Percentiles rank a stretch among this genome's conserved stretches.
These are phyloP conservation scores for Diplolepis rosae DNA, from an alignment of 2,888 invertebrate species.

Conservation along the genomic window DNA sequence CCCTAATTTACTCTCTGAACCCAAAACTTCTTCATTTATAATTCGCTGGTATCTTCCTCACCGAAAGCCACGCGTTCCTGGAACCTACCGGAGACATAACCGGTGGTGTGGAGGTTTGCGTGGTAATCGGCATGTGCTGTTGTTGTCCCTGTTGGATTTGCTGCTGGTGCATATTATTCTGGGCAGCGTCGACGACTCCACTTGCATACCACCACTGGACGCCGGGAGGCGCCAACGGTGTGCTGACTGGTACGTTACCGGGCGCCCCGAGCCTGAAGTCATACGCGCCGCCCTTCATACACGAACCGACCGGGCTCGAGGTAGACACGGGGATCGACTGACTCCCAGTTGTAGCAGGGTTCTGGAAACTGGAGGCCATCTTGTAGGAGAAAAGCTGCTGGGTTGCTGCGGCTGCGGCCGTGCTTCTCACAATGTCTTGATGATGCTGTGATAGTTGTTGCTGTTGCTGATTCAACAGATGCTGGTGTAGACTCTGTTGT, in stretches of 20 bases:
- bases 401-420: slow-evolving; percentile 76
- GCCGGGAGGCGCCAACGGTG: slow-evolving; percentile 73
- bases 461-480: slow-evolving; percentile 73
- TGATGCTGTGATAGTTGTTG: slow-evolving; percentile 73
- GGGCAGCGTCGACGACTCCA: slow-evolving; percentile 77
- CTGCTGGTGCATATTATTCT: slow-evolving; percentile 78
- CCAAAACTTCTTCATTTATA: neutral
- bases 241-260: slow-evolving; percentile 67
- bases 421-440: slow-evolving; percentile 77
- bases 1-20: neutral
- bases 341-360: slow-evolving; percentile 80
- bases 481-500: slow-evolving; percentile 76
- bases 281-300: slow-evolving; percentile 75
- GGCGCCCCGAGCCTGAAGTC: slow-evolving; percentile 82
- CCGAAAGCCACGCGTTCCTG: slow-evolving; percentile 36
- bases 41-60: slow-evolving; percentile 22
- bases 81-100: slow-evolving; percentile 71
- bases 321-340: slow-evolving; percentile 79
- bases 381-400: slow-evolving; percentile 90
- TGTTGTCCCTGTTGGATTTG: slow-evolving; percentile 76
- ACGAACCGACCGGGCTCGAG: slow-evolving; percentile 77
- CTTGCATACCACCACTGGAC: slow-evolving; percentile 87
- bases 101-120: slow-evolving; percentile 70
- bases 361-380: slow-evolving; percentile 89
- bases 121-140: slow-evolving; percentile 69